Evolutionary conservation across 2,888 invertebrate species (phyloP), one percentile per base, ranked within the genome.

Genomic region (Linnaemya tessellans): DNA sequence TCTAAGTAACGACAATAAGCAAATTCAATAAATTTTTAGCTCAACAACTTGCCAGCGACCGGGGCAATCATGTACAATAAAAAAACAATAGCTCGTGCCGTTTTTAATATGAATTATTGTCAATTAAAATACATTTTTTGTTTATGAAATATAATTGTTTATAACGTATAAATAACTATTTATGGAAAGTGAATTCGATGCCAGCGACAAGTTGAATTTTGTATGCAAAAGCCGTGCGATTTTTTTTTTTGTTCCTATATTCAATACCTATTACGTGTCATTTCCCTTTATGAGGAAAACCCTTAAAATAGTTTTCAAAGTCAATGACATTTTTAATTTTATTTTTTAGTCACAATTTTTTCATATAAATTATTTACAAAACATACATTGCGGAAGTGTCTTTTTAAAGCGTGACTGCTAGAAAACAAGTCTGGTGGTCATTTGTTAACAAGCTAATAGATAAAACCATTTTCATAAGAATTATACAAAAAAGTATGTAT

Each of bases 301-400:
- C 43, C 70, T 56, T 51, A 13, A 43, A 62, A 54, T 11, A 0
- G 11, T 38, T 75, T 54, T n/a, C 0, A 54, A 65, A 65, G 71
- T 73, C 65, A 71, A 51, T 73, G 73, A 73, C 73, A 80, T 60
- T 73, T 74, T 20, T 22, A n/a, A 78, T n/a, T n/a, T n/a, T n/a
- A 9, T 18, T 65, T 71, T 56, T 51, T n/a, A 20, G 18, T 9
- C 10, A 9, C 18, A 70, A 62, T 49, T 41, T 46, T 35, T 60
- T 11, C 18, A 22, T n/a, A n/a, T 9, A 49, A 65, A 20, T 3
- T 60, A 46, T 56, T 56, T 75, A 43, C 65, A 15, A 43, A 56
- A 56, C 30, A 22, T 30, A 54, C 15, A 56, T 15, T 25, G 5
- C 84, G 80, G 84, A 80, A 84, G 43, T 51, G 38, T 75, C 49